Percentiles rank a stretch among this genome's conserved stretches.
Conservation (phyloP, 2,113 vertebrate species). For the Trematomus loennbergii region DNA sequence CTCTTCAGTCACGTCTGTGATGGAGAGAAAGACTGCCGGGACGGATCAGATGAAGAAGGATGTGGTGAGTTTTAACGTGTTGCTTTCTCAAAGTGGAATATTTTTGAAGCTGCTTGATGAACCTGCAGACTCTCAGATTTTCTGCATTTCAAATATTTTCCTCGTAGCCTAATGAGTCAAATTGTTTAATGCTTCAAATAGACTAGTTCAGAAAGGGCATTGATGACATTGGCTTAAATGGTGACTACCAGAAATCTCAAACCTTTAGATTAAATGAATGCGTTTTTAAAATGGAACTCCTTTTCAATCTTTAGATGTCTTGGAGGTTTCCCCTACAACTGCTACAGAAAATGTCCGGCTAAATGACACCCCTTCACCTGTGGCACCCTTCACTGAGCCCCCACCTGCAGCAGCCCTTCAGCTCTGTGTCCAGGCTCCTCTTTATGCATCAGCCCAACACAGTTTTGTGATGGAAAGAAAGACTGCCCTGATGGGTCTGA, state of each 20-base stretch:
- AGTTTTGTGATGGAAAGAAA: conserved; percentile 85
- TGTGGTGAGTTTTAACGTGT: conserved; percentile 45
- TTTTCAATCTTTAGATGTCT: too few relatives aligned
- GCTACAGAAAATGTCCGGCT: not conserved
- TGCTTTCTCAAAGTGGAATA: not conserved
- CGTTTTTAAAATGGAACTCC: too few relatives aligned
- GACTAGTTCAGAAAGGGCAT: too few relatives aligned
- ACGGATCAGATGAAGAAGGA: conserved; percentile 85
- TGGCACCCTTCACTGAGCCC: not conserved
- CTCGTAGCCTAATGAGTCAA: too few relatives aligned
- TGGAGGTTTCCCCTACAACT: not conserved
- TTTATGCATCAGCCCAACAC: conserved; percentile 79
- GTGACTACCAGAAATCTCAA: too few relatives aligned
- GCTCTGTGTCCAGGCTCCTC: conserved; percentile 77
- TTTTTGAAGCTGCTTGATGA: not conserved
- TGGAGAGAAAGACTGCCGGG: conserved; percentile 86
- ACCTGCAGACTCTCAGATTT: not conserved
- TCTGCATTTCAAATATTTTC: too few relatives aligned
- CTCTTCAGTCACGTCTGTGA: conserved; percentile 84
- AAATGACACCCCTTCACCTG: not conserved
- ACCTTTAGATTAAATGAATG: too few relatives aligned
- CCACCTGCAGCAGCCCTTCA: too few relatives aligned
- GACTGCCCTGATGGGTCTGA: conserved; percentile 90
- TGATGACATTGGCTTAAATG: too few relatives aligned
- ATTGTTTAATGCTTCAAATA: too few relatives aligned